phyloP scores from a whole-genome alignment of 2,888 invertebrate species.

The Campoplex capitator region DNA sequence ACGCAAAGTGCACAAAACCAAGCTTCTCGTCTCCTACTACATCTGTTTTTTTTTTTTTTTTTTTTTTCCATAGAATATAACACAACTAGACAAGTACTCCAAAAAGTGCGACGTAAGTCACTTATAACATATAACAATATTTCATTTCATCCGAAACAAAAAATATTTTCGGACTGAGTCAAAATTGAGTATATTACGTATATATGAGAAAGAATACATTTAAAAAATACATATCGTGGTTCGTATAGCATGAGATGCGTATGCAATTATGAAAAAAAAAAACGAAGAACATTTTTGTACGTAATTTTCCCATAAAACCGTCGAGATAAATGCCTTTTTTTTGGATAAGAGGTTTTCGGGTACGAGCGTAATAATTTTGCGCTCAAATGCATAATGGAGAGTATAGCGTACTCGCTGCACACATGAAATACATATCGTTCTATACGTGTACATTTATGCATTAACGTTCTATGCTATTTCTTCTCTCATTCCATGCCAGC shows the following conservation, averaged over 20 bases:
- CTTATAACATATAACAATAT: not conserved
- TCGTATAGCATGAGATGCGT: not conserved
- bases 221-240: not conserved
- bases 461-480: slow-evolving; percentile 9
- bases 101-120: not conserved
- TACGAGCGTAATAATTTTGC: slow-evolving; percentile 1
- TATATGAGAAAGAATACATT: not conserved
- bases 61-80: not conserved
- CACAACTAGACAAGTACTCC: not conserved
- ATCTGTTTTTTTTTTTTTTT: not conserved
- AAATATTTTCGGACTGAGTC: not conserved
- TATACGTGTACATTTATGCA: too few relatives aligned
- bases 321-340: not conserved
- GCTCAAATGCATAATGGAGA: not conserved
- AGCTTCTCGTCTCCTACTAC: not conserved
- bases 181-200: not conserved
- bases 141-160: not conserved
- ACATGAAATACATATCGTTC: not conserved
- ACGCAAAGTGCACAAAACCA: slow-evolving; percentile 20
- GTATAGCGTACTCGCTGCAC: not conserved
- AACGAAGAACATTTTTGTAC: not conserved
- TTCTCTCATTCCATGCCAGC: slow-evolving; percentile 29
- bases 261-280: not conserved
- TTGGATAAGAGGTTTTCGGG: not conserved
- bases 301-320: not conserved